Conservation (phyloP, 2,888 invertebrate genomes). For the Lagria hirta region DNA sequence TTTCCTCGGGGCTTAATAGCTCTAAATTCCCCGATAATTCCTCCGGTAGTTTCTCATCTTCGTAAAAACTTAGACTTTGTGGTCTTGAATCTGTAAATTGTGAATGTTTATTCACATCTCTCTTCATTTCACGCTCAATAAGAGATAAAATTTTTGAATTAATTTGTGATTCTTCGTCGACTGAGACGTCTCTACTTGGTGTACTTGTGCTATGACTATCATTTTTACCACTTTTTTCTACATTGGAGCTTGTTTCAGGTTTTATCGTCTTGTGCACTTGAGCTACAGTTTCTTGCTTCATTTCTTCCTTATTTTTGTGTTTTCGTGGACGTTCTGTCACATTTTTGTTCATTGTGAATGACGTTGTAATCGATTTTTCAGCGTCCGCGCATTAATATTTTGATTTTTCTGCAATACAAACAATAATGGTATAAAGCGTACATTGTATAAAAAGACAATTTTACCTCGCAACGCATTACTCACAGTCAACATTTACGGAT, state of each 20-base stretch:
- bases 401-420: too few species aligned
- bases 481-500: too few species aligned
- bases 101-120: constrained; percentile 50
- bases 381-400: constrained; percentile 17
- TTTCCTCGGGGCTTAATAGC: constrained; percentile 52
- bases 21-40: constrained; percentile 53
- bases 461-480: too few species aligned
- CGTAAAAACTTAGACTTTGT: constrained; percentile 55
- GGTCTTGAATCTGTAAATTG: constrained; percentile 54
- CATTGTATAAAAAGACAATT: too few species aligned
- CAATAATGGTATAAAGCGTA: too few species aligned
- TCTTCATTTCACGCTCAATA: constrained; percentile 52
- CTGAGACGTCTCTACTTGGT: constrained; percentile 56
- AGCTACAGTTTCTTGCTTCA: constrained; percentile 51
- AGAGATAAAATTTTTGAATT: constrained; percentile 55
- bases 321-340: constrained; percentile 44
- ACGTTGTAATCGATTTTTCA: constrained; percentile 9
- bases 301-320: constrained; percentile 48
- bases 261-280: constrained; percentile 50
- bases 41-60: constrained; percentile 54
- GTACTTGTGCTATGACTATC: constrained; percentile 45
- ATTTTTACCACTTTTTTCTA: constrained; percentile 43
- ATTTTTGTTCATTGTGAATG: constrained; percentile 27
- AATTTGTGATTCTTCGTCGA: constrained; percentile 62
- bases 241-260: constrained; percentile 46